Base-by-base conservation (phyloP, 30 jellyfish, hydroid and myxozoan genomes). In the Calvadosia cruxmelitensis region DNA sequence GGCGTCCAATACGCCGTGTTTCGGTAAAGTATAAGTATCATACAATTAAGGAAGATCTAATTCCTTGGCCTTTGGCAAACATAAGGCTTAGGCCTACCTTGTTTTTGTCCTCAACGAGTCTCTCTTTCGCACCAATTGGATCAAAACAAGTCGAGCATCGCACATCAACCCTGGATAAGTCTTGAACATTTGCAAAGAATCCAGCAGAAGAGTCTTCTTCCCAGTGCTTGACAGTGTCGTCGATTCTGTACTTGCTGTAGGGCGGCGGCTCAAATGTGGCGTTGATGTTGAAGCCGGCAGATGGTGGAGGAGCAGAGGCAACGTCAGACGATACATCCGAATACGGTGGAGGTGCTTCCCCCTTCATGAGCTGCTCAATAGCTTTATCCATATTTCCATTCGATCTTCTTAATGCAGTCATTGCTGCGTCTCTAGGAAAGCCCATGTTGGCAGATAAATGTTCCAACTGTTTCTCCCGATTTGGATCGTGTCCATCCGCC, bases 281-380 rank as follows among this genome's bases (percentile, higher is more conserved):
- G 51, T 82, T 51, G 20, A 80, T 62, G 63, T 71, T 63, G n/a
- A 69, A 79, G 73, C 53, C 69, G 26, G 83, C 32, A 65, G 73
- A 82, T 10, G 94, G 94, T 3, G 94, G 94, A 2, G 88, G 94
- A 10, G 73, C 73, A 16, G 84, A 25, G 20, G 33, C 80, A 25
- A 33, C 24, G 5, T 67, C 71, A 34, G 31, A 26, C 33, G 52
- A 68, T 10, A 27, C 16, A 24, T 12, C 52, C 29, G 94, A 50
- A 66, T 89, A 89, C 24, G 98, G 91, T 23, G 98, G 98, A 23
- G 95, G 98, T 0, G 89, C 83, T 50, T 53, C 66, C 24, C 94
- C 95, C 0, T 74, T 49, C n/a, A 70, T 24, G 2, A 89, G 84
- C 52, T 81, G 72, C 34, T 76, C 79, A 10, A 89, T 69, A 7